Percentiles rank a stretch among this genome's conserved stretches.
phyloP scores from a whole-genome alignment of 2,888 invertebrate genomes.

The Hirtodrosophila trivittata region DNA sequence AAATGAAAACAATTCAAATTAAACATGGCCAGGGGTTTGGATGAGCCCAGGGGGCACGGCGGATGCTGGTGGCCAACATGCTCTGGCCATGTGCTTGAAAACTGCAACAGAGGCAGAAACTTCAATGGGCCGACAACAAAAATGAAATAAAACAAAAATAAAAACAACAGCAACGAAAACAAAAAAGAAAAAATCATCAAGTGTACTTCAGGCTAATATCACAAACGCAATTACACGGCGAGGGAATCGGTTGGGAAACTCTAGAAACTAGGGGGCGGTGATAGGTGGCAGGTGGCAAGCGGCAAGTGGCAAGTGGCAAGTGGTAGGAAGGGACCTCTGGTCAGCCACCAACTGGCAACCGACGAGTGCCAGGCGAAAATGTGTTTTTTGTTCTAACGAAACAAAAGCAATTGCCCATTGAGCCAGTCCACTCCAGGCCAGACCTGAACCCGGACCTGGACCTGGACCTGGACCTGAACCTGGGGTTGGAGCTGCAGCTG shows the following conservation, averaged over 20 bases:
- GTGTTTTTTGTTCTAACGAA: constrained; percentile 62
- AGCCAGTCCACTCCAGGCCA: constrained; percentile 20
- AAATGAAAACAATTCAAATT: constrained; percentile 80
- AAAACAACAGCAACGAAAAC: constrained; percentile 30
- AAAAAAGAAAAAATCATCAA: constrained; percentile 41
- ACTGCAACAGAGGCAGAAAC: constrained; percentile 63
- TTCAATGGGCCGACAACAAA: constrained; percentile 57
- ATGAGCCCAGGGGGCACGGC: too few relatives aligned
- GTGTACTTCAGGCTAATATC: constrained; percentile 76
- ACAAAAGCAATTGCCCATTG: constrained; percentile 71
- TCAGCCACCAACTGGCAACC: constrained; percentile 34
- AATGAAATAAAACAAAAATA: constrained; percentile 19
- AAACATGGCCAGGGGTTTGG: constrained; percentile 63
- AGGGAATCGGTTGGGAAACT: constrained; percentile 15
- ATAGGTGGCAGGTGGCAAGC: background rate
- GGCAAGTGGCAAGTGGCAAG: background rate
- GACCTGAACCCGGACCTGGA: constrained; percentile 2
- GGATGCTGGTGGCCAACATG: too few relatives aligned
- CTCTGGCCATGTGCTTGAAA: constrained; percentile 64
- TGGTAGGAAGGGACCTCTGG: constrained; percentile 17
- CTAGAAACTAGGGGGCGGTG: background rate
- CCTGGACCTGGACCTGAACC: too few relatives aligned
- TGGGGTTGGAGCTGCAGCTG: background rate
- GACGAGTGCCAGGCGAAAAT: constrained; percentile 36
- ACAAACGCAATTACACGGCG: constrained; percentile 77